Conservation (phyloP, 2,888 invertebrate species). For the Clostera curtula region DNA sequence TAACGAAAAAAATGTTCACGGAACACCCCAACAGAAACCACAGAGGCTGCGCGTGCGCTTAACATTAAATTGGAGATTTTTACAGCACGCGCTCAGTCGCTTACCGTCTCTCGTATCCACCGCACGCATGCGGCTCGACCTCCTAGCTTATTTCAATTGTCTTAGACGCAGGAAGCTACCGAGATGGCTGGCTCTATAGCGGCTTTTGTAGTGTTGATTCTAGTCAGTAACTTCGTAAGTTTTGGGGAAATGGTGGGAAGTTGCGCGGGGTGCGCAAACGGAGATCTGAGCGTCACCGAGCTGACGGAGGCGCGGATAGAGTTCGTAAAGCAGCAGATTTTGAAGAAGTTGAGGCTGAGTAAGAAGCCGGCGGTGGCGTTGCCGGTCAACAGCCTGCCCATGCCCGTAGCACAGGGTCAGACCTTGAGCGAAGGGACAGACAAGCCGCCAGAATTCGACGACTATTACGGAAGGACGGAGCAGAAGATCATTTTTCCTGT, state of each 20-base stretch:
- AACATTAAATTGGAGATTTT: slow-evolving; percentile 23
- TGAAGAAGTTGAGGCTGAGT: slow-evolving; percentile 85
- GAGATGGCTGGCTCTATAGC: slow-evolving; percentile 25
- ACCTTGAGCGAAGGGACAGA: slow-evolving; percentile 74
- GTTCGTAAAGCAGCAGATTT: slow-evolving; percentile 88
- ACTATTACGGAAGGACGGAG: slow-evolving; percentile 88
- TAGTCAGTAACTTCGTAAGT: slow-evolving; percentile 49
- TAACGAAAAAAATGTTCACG: slow-evolving; percentile 11
- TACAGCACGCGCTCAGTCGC: slow-evolving; percentile 35
- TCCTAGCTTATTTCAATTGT: slow-evolving; percentile 51
- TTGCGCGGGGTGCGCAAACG: slow-evolving; percentile 56
- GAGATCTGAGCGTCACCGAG: slow-evolving; percentile 67
- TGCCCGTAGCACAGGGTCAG: slow-evolving; percentile 84
- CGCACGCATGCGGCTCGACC: slow-evolving; percentile 57
- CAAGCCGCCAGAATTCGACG: slow-evolving; percentile 78
- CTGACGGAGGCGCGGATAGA: slow-evolving; percentile 83
- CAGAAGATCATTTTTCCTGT: slow-evolving; percentile 88
- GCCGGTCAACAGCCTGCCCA: slow-evolving; percentile 79
- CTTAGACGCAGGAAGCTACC: slow-evolving; percentile 46
- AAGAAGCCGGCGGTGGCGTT: slow-evolving; percentile 81
- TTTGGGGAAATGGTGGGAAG: slow-evolving; percentile 44
- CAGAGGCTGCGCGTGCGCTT: slow-evolving; percentile 12
- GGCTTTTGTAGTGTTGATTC: slow-evolving; percentile 43
- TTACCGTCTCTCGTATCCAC: slow-evolving; percentile 23
- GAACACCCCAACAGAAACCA: slow-evolving; percentile 17